Base-by-base conservation (phyloP, 2,888 invertebrate genomes). In the Xestia xanthographa region DNA sequence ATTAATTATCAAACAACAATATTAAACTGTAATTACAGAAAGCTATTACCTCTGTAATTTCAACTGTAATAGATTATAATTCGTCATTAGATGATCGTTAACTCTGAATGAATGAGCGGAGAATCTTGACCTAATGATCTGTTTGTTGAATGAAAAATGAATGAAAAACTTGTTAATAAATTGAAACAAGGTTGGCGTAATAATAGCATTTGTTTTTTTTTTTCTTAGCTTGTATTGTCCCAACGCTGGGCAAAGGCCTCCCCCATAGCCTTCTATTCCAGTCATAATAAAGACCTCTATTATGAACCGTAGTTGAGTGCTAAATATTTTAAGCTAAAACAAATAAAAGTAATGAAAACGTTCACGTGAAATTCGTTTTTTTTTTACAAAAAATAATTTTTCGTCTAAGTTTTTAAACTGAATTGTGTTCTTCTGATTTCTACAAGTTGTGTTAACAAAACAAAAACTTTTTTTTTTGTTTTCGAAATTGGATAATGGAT, bases 71-170 rank as follows among this genome's bases (percentile, higher is more conserved):
- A 48, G 60, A 72, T 67, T 26, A 29, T 60, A 41, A 78, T 72
- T 72, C 41, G 5, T 29, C 29, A 58, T 60, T 58, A 50, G 2
- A 38, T 12, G 45, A 58, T 34, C 45, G 29, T 45, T 66, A 34
- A 69, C 26, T 50, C 14, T 72, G 17, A 63, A 74, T 70, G 29
- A 79, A 60, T 66, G 62, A 79, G 34, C 38, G 22, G 66, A 53
- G 8, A 73, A 66, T 74, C 84, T 84, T 82, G 74, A 84, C 81
- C 80, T 53, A 62, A 66, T 67, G 45, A 65, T 63, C 79, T 66
- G 48, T 68, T 72, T 60, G 56, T 66, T 63, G 43, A 60, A 45
- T 69, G 38, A 53, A 56, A 79, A 83, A 48, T 63, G 38, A 60
- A 58, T 69, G 41, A 53, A 62, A 79, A 83, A 41, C 41, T 62